Conservation (phyloP, 2,888 invertebrate genomes). For the Chrysina gloriosa region DNA sequence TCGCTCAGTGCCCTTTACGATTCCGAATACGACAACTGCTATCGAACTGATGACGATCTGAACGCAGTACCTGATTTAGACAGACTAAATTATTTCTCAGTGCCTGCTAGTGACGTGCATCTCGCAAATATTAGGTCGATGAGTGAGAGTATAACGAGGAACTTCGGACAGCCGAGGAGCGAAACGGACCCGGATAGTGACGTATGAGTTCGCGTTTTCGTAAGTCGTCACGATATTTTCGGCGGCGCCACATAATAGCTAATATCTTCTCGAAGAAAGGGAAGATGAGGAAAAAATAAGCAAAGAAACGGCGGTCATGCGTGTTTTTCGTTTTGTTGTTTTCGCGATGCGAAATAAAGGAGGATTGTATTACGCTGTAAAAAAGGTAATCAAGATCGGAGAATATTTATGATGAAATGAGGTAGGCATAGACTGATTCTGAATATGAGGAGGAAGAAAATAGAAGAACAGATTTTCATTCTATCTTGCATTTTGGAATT, state of each 20-base stretch:
- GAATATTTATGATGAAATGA: background rate
- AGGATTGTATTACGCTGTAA: background rate
- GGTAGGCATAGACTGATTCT: constrained; percentile 6
- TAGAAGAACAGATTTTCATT: background rate
- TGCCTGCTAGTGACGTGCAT: constrained; percentile 70
- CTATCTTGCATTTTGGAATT: constrained; percentile 21
- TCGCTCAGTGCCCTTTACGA: constrained; percentile 87
- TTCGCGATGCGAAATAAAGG: background rate
- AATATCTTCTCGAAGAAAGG: background rate
- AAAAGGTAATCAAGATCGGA: constrained; percentile 20
- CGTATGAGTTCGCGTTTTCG: constrained; percentile 60
- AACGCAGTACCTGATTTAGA: constrained; percentile 64
- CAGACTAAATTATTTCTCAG: constrained; percentile 64
- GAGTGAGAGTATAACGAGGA: constrained; percentile 80
- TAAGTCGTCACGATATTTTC: constrained; percentile 2
- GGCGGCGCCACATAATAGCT: background rate
- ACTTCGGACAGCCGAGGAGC: constrained; percentile 78
- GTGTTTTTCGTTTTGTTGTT: background rate
- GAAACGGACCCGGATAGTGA: constrained; percentile 77
- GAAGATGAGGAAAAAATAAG: background rate
- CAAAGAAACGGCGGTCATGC: background rate
- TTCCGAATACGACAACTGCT: constrained; percentile 76
- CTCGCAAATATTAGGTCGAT: constrained; percentile 80
- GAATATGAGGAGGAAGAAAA: background rate
- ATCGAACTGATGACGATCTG: constrained; percentile 67